These are phyloP conservation scores for Hirtodrosophila confusa DNA, from an alignment of 2,888 invertebrate genomes.

Conservation along the genomic window DNA sequence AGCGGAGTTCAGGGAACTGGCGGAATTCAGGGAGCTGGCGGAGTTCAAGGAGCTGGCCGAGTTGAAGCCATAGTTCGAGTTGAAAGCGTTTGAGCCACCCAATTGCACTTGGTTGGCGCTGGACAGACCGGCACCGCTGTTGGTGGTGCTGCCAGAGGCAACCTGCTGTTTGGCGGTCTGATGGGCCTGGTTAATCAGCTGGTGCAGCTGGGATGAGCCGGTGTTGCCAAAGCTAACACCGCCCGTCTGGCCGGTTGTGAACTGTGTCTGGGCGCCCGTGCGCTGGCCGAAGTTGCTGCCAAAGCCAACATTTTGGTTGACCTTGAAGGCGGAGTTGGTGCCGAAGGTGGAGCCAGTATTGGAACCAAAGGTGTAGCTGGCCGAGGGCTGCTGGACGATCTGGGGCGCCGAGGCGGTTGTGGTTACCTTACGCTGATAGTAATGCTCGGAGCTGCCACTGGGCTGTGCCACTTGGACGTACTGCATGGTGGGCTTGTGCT, in stretches of 20 bases:
- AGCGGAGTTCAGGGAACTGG: constrained; percentile 46
- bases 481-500: constrained; percentile 60
- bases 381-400: constrained; percentile 48
- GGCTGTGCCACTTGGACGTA: constrained; percentile 60
- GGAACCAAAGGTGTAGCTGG: constrained; percentile 36
- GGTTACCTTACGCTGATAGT: constrained; percentile 73
- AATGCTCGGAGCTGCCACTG: constrained; percentile 70
- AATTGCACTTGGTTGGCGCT: constrained; percentile 62
- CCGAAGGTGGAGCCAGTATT: constrained; percentile 49
- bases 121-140: constrained; percentile 49
- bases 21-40: constrained; percentile 52
- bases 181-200: constrained; percentile 81
- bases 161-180: constrained; percentile 81
- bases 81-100: constrained; percentile 47
- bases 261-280: constrained; percentile 29
- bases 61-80: constrained; percentile 48
- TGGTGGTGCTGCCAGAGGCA: constrained; percentile 51
- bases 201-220: constrained; percentile 61
- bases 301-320: constrained; percentile 52
- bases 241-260: neutral
- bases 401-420: constrained; percentile 64
- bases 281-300: constrained; percentile 47
- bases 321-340: constrained; percentile 56
- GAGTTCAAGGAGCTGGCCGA: constrained; percentile 54
- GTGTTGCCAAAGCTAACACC: constrained; percentile 21